Base-by-base conservation (phyloP, 2,888 invertebrate species). In the Ophioninae sp. region DNA sequence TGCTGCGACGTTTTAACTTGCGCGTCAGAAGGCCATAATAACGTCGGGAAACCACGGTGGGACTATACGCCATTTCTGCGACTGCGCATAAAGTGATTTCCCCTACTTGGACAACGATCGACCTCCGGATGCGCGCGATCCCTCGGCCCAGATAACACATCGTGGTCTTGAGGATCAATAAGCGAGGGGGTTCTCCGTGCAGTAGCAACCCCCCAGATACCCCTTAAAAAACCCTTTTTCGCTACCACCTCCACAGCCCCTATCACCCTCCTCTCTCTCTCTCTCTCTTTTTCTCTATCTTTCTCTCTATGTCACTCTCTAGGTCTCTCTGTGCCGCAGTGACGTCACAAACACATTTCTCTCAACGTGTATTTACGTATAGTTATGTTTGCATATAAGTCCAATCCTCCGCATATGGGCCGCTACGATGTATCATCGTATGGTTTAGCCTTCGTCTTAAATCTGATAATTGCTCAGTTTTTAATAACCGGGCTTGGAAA, bases 101-200 rank as follows among this genome's bases (percentile, higher is more conserved):
- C 59, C 76, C 80, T 63, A 71, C 80, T 78, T 73, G 37, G 69
- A 71, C 83, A 85, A 83, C 79, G 80, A 83, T 88, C 86, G 86
- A 86, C 83, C 87, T 86, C 86, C 86, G 85, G 79, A 85, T 87
- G 87, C 87, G 87, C 86, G 85, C 84, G 85, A 83, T 75, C 81
- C 84, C 79, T 78, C 84, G 80, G 69, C 83, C 81, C 78, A 83
- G 84, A 84, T 86, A 82, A 80, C 58, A 72, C 64, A 73, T 75
- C 71, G 65, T 67, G 77, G 51, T 61, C 68, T 71, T 17, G 63
- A 69, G 80, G 85, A 83, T 83, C 81, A 81, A 86, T 83, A 84
- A 84, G 79, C 79, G 44, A 64, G 82, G 61, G 79, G 73, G 59
- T 73, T n/a, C 59, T 56, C 44, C 58, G 56, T 75, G 67, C 76